Evolutionary conservation across 2,888 invertebrate species (phyloP), one percentile per base, ranked within the genome.

Genomic region (Mythimna albipuncta): DNA sequence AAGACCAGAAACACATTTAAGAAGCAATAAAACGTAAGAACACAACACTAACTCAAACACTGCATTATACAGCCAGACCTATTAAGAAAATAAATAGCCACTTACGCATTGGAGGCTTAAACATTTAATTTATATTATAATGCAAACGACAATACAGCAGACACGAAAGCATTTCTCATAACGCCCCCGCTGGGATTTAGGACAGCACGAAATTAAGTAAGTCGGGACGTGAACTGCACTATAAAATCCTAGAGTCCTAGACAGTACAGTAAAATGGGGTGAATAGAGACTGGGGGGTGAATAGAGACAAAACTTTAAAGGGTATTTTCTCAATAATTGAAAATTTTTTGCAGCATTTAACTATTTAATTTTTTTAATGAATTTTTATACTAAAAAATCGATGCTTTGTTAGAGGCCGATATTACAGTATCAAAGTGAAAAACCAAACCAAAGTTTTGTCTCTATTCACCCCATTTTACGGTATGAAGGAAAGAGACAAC

Each of bases 101-200:
- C 54, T 68, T 62, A 57, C 11, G 9, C 41, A 58, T 55, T 63
- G 13, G 9, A 16, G 11, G 16, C 54, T 41, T 19, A 64, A 58
- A 67, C 64, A 71, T 71, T 71, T 59, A 69, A 78, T 79, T 47
- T 67, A 64, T 68, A 55, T 68, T 58, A 57, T 41, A 59, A 68
- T 65, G 38, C 47, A 59, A 70, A 69, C 55, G 52, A 81, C 54
- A 69, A 54, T 21, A 69, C 32, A 63, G 26, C 35, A 55, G 61
- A 55, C 77, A 57, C 19, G 2, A 35, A 44, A 47, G n/a, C n/a
- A 73, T 67, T 72, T 72, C 66, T 72, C 61, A 38, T 38, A 69
- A 35, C 59, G 65, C 61, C 57, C 68, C 57, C 55, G 66, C 58
- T 78, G 69, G 16, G 61, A 38, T 70, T 63, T 50, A 59, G 54